phyloP scores from a whole-genome alignment of 2,888 invertebrate species.

The Acronicta psi region DNA sequence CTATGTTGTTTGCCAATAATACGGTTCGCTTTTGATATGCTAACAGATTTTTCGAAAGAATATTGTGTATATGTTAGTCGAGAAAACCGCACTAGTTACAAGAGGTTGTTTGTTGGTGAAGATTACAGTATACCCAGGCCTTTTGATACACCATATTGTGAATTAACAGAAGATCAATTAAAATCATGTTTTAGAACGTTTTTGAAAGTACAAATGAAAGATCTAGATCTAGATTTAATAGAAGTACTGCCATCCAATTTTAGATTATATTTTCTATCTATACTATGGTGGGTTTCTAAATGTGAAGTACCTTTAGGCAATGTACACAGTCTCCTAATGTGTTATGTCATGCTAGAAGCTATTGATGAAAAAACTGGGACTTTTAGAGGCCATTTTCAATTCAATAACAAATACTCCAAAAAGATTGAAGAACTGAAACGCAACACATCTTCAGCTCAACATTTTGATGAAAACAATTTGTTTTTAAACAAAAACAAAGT shows the following conservation, averaged over 20 bases:
- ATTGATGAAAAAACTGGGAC: slow-evolving; percentile 89
- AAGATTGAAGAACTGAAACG: slow-evolving; percentile 74
- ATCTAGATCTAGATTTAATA: slow-evolving; percentile 72
- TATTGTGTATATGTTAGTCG: slow-evolving; percentile 76
- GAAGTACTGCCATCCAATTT: slow-evolving; percentile 87
- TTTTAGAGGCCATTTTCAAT: slow-evolving; percentile 82
- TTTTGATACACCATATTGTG: slow-evolving; percentile 63
- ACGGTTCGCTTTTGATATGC: slow-evolving; percentile 87
- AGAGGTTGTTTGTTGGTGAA: slow-evolving; percentile 66
- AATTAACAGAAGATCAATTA: slow-evolving; percentile 69
- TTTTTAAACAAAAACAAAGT: slow-evolving; percentile 85
- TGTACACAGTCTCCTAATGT: slow-evolving; percentile 89
- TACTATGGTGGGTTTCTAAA: slow-evolving; percentile 90
- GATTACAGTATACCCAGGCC: slow-evolving; percentile 66
- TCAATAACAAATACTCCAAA: slow-evolving; percentile 81
- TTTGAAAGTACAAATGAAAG: slow-evolving; percentile 78
- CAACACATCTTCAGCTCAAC: slow-evolving; percentile 14
- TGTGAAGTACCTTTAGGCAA: slow-evolving; percentile 80
- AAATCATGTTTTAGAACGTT: slow-evolving; percentile 82
- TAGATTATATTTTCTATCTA: slow-evolving; percentile 88
- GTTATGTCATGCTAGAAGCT: slow-evolving; percentile 88
- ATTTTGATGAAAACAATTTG: slow-evolving; percentile 64
- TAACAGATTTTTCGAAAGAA: slow-evolving; percentile 78
- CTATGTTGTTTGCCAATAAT: slow-evolving; percentile 90
- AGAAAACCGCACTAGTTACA: slow-evolving; percentile 71